Evolutionary conservation across 2,888 invertebrate species (phyloP), one percentile per base, ranked within the genome.

Genomic region (Eucera pruinosa): DNA sequence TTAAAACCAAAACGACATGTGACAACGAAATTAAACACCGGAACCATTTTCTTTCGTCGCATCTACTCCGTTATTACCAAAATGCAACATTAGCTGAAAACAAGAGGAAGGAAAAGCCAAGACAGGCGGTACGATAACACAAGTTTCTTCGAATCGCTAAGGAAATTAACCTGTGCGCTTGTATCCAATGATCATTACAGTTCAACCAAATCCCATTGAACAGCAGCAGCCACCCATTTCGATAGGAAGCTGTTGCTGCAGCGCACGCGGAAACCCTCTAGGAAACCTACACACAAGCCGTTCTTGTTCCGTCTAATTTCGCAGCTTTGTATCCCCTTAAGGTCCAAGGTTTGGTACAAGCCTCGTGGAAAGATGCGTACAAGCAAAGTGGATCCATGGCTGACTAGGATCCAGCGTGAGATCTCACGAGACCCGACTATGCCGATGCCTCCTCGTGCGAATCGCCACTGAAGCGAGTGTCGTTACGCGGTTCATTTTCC

Each of bases 401-500:
- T n/a, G n/a, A n/a, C n/a, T n/a, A n/a, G n/a, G n/a, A n/a, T n/a
- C n/a, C n/a, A n/a, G n/a, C n/a, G n/a, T n/a, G n/a, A 23, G 18
- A 54, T 47, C 78, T 69, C 47, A 47, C 62, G 30, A 69, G 68
- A 64, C 60, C 66, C 64, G 74, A 81, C 62, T 41, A 70, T 62
- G 68, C 66, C 73, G 75, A 76, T 39, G 50, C 58, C 58, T 64
- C 15, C 36, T n/a, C 65, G 66, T 45, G 45, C 48, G 47, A 67
- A 48, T 48, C 68, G 66, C 73, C 50, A 23, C 41, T 58, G 62
- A 58, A 64, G 73, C 73, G 75, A 83, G 82, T 80, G 78, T 81
- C 83, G 78, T 86, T 86, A 83, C 68, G 83, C 73, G 74, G 76
- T 74, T 82, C 85, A 78, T 86, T 86, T 80, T 83, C 78, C 75